Evolutionary conservation across 2,888 invertebrate genomes (phyloP).

Genomic region (Caenorhabditis doughertyi): DNA sequence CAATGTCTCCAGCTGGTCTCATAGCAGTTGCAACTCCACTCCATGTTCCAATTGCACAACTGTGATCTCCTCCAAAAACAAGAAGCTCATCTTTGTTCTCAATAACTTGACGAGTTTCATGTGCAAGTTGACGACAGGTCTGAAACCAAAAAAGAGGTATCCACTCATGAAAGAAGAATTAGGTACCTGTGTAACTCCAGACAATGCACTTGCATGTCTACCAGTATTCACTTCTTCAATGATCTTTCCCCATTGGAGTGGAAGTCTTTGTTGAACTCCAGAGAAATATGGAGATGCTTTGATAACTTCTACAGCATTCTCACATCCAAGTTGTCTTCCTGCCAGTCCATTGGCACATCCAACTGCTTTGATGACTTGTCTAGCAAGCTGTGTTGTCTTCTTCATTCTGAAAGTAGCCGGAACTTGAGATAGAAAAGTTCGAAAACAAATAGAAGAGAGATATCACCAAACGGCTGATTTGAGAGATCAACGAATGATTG

Average conservation of each 20-base stretch:
- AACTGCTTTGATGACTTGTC: slow-evolving; percentile 70
- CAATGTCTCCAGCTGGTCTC: slow-evolving; percentile 75
- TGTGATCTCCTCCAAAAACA: slow-evolving; percentile 79
- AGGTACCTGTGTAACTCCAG: slow-evolving; percentile 75
- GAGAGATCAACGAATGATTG: slow-evolving; percentile 35
- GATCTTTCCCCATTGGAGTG: slow-evolving; percentile 72
- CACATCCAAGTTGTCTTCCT: slow-evolving; percentile 79
- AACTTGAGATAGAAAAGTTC: neutral
- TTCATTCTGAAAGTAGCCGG: slow-evolving; percentile 50
- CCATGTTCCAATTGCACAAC: slow-evolving; percentile 81
- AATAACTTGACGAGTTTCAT: slow-evolving; percentile 70
- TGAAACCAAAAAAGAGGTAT: too few species aligned
- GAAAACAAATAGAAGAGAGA: neutral
- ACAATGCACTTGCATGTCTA: slow-evolving; percentile 70
- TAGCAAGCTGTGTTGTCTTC: slow-evolving; percentile 58
- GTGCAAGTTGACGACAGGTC: slow-evolving; percentile 72
- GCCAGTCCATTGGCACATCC: slow-evolving; percentile 79
- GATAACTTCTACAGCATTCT: slow-evolving; percentile 74
- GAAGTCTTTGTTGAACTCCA: slow-evolving; percentile 63
- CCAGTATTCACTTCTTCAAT: slow-evolving; percentile 76
- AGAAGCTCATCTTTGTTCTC: slow-evolving; percentile 71
- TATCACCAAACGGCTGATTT: neutral
- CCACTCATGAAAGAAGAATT: too few species aligned
- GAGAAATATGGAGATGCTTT: slow-evolving; percentile 71
- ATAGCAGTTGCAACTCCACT: slow-evolving; percentile 76